These are phyloP conservation scores for Rattus rattus DNA, from an alignment of 2,113 vertebrate genomes.

Conservation along the genomic window DNA sequence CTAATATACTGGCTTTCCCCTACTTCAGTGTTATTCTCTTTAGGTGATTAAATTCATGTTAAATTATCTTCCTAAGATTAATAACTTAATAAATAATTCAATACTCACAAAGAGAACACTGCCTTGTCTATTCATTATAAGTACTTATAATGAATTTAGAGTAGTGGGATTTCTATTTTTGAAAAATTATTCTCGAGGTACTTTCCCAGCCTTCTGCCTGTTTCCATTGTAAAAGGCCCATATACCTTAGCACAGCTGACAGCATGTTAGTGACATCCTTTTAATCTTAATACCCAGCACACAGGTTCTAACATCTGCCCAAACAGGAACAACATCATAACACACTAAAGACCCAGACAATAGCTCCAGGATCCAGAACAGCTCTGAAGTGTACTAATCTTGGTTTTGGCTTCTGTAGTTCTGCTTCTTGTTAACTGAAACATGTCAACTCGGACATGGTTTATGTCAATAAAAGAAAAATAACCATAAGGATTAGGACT, in stretches of 20 bases:
- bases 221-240: neutral
- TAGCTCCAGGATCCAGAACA: neutral
- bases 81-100: conserved; percentile 20
- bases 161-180: neutral
- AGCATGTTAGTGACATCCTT: neutral
- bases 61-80: neutral
- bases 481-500: neutral
- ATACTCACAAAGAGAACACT: neutral
- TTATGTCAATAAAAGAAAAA: neutral
- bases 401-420: neutral
- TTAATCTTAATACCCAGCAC: neutral
- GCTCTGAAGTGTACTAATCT: neutral
- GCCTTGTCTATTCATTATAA: neutral
- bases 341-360: neutral
- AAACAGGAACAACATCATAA: neutral
- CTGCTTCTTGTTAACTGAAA: neutral
- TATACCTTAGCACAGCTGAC: neutral
- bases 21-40: neutral
- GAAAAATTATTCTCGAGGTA: neutral
- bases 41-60: neutral
- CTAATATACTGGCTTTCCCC: neutral
- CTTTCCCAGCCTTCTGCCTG: neutral
- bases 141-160: neutral
- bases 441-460: no score
- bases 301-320: neutral